Percentiles rank a stretch among this genome's conserved stretches.
Conservation (phyloP, 2,797 vertebrate species). For the Micromesistius poutassou region DNA sequence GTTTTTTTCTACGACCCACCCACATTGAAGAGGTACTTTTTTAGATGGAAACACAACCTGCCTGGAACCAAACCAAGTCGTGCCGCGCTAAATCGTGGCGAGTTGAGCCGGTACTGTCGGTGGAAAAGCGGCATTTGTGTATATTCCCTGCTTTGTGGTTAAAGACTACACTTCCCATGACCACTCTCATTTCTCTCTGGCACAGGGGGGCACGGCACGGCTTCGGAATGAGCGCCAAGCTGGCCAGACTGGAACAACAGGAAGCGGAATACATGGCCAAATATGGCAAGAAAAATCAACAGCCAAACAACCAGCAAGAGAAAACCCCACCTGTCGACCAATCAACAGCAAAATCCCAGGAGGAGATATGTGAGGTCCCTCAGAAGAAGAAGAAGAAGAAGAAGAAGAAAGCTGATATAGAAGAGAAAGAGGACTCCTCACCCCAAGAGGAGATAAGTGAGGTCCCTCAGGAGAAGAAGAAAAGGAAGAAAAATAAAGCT, state of each 20-base stretch:
- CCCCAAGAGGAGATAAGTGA: conserved; percentile 14
- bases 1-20: too few species aligned
- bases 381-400: conserved; percentile 42
- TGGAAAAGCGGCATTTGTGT: too few species aligned
- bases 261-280: conserved; percentile 85
- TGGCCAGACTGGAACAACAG: conserved; percentile 89
- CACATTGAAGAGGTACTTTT: too few species aligned
- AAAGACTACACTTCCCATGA: neutral
- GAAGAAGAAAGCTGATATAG: neutral
- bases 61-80: too few species aligned
- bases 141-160: neutral
- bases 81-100: too few species aligned
- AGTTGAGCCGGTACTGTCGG: too few species aligned
- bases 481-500: conserved; percentile 23
- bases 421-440: conserved; percentile 13
- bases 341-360: neutral
- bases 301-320: neutral
- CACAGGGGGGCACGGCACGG: conserved; percentile 89
- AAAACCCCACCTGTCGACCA: neutral
- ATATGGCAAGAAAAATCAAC: conserved; percentile 64
- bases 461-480: conserved; percentile 37
- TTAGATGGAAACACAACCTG: too few species aligned
- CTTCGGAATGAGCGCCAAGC: conserved; percentile 90
- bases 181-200: neutral
- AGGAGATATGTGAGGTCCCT: conserved; percentile 17